Evolutionary conservation across 2,888 invertebrate genomes (phyloP), one percentile per base, ranked within the genome.

Genomic region (Rhagium mordax): DNA sequence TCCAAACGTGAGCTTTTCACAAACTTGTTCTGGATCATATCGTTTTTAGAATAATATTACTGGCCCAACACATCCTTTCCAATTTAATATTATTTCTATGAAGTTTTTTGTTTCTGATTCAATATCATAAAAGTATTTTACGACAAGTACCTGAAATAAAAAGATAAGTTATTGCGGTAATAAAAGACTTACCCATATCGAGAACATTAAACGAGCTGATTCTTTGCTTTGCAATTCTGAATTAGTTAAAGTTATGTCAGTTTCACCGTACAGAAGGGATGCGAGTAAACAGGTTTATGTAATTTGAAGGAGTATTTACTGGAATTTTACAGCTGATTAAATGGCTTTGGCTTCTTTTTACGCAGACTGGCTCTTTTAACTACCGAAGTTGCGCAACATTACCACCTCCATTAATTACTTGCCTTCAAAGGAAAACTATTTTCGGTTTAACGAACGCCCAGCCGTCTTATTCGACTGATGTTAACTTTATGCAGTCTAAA

Each of bases 261-360:
- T 61, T 61, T 21, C 41, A 21, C 24, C n/a, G 21, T 21, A 48
- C n/a, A 61, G 47, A 21, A 61, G 41, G 61, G 61, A 61, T 29
- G 16, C 61, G 20, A 74, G 65, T 71, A 66, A 62, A 55, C 57
- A 59, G 64, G 71, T 72, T 73, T 62, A 61, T 61, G 70, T 78
- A 66, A 77, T 73, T 71, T 65, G 62, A 61, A 51, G 65, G 71
- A 71, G 76, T 80, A 79, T 80, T 80, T 77, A 77, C 78, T 70
- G 76, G 73, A 76, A 80, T 80, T 80, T 79, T 79, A 79, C 79
- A 75, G 79, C 77, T 80, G 79, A 80, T 79, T 78, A 80, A 80
- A 78, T 74, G 71, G 74, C 79, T 79, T 80, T 71, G 74, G 77
- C 66, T 75, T 70, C 75, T 75, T 78, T 73, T 70, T 72, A 72